Percentiles rank a stretch among this genome's conserved stretches.
Conservation (phyloP, 2,888 invertebrate species). For the Drosophila setosimentum region DNA sequence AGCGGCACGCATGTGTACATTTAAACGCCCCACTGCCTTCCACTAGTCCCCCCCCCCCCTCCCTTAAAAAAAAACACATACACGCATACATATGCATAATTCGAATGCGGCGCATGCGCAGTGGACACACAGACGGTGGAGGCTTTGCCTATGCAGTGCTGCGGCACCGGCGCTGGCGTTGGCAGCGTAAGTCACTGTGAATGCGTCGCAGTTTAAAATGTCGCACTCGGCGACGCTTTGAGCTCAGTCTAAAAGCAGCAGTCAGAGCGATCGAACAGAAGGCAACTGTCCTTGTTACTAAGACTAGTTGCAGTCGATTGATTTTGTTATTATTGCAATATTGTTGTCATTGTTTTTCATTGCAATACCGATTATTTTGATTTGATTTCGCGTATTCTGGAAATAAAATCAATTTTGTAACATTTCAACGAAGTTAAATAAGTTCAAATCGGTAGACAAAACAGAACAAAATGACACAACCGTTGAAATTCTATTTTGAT, state of each 20-base stretch:
- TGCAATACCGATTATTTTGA: conserved; percentile 5
- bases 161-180: conserved; percentile 29
- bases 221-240: conserved; percentile 52
- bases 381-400: conserved; percentile 1
- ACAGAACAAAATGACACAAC: conserved; percentile 81
- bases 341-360: conserved; percentile 2
- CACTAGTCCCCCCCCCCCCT: no score
- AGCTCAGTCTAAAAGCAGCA: conserved; percentile 69
- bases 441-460: not conserved
- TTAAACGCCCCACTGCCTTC: conserved; percentile 7
- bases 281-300: conserved; percentile 15
- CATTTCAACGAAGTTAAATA: not conserved
- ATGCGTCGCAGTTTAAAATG: conserved; percentile 66
- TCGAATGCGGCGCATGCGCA: conserved; percentile 37
- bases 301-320: conserved; percentile 19
- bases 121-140: conserved; percentile 4
- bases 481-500: conserved; percentile 89
- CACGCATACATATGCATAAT: conserved; percentile 6
- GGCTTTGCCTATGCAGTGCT: conserved; percentile 27
- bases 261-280: conserved; percentile 49
- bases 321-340: not conserved
- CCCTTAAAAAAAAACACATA: not conserved
- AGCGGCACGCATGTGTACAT: conserved; percentile 32
- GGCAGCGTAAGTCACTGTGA: conserved; percentile 22
- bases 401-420: not conserved